A percentile compares a stretch with the other conserved stretches of the same genome.
These are phyloP conservation scores for Drosophila chauvacae DNA, from an alignment of 1,140 invertebrate species.

Conservation along the genomic window DNA sequence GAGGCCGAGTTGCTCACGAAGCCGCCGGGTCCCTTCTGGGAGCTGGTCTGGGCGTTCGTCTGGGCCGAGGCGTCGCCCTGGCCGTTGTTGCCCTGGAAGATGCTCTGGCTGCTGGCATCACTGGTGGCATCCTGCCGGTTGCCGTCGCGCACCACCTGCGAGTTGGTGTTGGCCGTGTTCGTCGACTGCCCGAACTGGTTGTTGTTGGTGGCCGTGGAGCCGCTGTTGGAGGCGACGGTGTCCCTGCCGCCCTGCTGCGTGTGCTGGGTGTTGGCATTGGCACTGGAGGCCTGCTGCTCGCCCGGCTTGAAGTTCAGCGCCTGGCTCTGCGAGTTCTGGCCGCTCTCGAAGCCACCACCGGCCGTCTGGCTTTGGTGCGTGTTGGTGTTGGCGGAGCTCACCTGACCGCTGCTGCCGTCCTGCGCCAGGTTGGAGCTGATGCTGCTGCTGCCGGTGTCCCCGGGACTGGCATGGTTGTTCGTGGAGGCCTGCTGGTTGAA, in stretches of 20 bases:
- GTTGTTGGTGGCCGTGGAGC: slow-evolving; percentile 69
- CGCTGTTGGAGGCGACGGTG: slow-evolving; percentile 62
- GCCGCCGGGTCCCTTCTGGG: slow-evolving; percentile 60
- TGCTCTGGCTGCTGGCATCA: slow-evolving; percentile 76
- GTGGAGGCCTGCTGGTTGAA: slow-evolving; percentile 81
- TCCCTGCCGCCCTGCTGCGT: slow-evolving; percentile 50
- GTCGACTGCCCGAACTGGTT: slow-evolving; percentile 65
- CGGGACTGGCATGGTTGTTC: slow-evolving; percentile 67
- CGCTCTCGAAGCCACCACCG: slow-evolving; percentile 43
- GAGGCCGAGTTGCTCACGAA: slow-evolving; percentile 67
- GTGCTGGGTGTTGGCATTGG: slow-evolving; percentile 73
- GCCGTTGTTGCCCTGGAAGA: slow-evolving; percentile 73
- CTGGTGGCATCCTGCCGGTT: slow-evolving; percentile 50
- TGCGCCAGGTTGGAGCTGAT: slow-evolving; percentile 75
- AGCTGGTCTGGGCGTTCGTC: slow-evolving; percentile 66
- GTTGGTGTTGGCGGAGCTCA: slow-evolving; percentile 77
- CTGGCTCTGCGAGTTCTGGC: slow-evolving; percentile 74
- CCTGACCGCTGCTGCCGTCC: slow-evolving; percentile 78
- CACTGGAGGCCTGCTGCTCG: slow-evolving; percentile 71
- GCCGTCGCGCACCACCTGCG: slow-evolving; percentile 55
- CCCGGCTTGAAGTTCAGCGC: slow-evolving; percentile 64
- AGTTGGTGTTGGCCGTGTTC: slow-evolving; percentile 75
- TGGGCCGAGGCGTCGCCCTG: slow-evolving; percentile 62
- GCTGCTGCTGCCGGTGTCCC: slow-evolving; percentile 69
- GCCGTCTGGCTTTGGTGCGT: slow-evolving; percentile 44